Conservation (phyloP, 2,888 invertebrate species). For the Ecdyonurus torrentis region DNA sequence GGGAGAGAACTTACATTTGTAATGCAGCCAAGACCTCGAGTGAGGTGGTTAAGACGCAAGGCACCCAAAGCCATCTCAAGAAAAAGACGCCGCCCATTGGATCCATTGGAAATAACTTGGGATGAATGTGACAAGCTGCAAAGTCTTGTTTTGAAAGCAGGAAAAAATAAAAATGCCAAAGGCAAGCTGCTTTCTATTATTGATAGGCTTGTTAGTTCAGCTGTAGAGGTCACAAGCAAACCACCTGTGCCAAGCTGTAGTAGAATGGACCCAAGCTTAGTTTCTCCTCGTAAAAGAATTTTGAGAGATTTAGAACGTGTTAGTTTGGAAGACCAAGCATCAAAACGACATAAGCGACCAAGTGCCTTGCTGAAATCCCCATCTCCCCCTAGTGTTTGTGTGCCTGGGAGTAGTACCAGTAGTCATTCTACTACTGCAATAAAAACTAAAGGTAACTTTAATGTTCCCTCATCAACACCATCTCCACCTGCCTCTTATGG, state of each 20-base stretch:
- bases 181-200: slow-evolving; percentile 22
- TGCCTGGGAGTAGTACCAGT: neutral
- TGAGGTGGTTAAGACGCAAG: slow-evolving; percentile 12
- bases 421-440: neutral
- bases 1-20: slow-evolving; percentile 43
- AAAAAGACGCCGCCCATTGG: slow-evolving; percentile 52
- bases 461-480: neutral
- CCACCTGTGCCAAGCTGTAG: slow-evolving; percentile 1
- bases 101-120: slow-evolving; percentile 23
- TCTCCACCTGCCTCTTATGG: neutral
- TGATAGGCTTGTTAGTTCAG: slow-evolving; percentile 4
- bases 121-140: slow-evolving; percentile 21
- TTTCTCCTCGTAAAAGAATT: slow-evolving; percentile 69
- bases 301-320: slow-evolving; percentile 66
- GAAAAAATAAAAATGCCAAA: slow-evolving; percentile 23
- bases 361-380: slow-evolving; percentile 6
- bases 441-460: neutral
- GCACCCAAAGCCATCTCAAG: slow-evolving; percentile 26
- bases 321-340: slow-evolving; percentile 47
- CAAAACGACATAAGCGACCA: slow-evolving; percentile 28
- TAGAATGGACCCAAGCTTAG: slow-evolving; percentile 34
- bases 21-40: slow-evolving; percentile 14
- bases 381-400: slow-evolving; percentile 1
- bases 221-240: neutral
- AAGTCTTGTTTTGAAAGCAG: slow-evolving; percentile 19